Evolutionary conservation across 2,888 invertebrate species (phyloP).

Genomic region (Cephus rjabovi): DNA sequence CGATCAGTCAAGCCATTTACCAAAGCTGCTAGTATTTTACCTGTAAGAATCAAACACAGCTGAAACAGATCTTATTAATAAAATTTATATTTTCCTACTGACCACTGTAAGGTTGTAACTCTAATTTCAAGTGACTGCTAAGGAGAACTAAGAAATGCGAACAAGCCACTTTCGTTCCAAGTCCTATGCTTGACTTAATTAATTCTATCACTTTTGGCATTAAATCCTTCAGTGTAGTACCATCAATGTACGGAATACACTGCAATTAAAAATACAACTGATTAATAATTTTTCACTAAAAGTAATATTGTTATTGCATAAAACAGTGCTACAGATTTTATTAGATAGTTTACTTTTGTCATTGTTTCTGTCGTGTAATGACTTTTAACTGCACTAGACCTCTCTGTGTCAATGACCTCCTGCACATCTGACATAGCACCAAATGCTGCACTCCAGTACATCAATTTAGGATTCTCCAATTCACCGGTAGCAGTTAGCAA

Average conservation of each 20-base stretch:
- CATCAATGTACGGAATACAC: constrained; percentile 81
- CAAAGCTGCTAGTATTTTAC: constrained; percentile 74
- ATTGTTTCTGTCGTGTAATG: constrained; percentile 92
- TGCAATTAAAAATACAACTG: constrained; percentile 47
- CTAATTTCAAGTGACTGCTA: constrained; percentile 66
- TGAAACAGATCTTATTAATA: constrained; percentile 2
- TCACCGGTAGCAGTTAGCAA: constrained; percentile 89
- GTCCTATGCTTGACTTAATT: constrained; percentile 81
- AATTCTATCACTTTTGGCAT: constrained; percentile 86
- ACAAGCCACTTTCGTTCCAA: constrained; percentile 87
- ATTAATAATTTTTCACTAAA: background rate
- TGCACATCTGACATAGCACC: constrained; percentile 78
- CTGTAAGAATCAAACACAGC: constrained; percentile 47
- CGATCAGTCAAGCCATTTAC: constrained; percentile 86
- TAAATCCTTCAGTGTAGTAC: constrained; percentile 80
- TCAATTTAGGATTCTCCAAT: constrained; percentile 80
- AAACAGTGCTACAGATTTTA: background rate
- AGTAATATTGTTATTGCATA: background rate
- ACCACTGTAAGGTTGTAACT: constrained; percentile 73
- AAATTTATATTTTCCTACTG: constrained; percentile 18
- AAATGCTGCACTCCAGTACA: constrained; percentile 80
- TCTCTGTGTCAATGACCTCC: constrained; percentile 81
- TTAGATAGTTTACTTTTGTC: constrained; percentile 72
- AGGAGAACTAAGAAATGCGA: constrained; percentile 83
- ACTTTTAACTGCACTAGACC: constrained; percentile 84